Evolutionary conservation across 64 coral and sea anemone genomes (phyloP).

Genomic region (Stylophora pistillata): DNA sequence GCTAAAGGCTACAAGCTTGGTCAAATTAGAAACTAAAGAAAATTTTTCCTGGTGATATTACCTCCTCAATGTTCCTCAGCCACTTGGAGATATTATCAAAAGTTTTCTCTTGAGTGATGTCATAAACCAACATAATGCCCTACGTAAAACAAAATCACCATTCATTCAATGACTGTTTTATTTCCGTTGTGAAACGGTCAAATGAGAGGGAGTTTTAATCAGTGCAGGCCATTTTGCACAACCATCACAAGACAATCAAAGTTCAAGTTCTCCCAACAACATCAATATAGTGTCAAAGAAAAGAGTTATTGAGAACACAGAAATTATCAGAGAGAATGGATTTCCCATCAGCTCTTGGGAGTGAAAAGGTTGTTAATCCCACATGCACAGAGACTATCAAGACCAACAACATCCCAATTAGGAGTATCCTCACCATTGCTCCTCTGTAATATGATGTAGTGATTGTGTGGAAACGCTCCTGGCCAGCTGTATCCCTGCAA

Average conservation of each 20-base stretch:
- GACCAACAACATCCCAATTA: no score
- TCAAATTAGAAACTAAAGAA: neutral
- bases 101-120: conserved; percentile 96
- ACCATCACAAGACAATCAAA: no score
- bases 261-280: no score
- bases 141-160: conserved; percentile 8
- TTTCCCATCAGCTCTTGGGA: no score
- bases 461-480: conserved; percentile 99
- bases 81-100: conserved; percentile 99
- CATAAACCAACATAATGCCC: conserved; percentile 99
- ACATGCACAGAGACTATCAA: no score
- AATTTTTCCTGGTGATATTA: neutral
- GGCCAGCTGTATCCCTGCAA: conserved; percentile 94
- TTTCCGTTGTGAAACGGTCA: no score
- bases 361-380: no score
- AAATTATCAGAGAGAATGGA: no score
- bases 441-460: conserved; percentile 99
- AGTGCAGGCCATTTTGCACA: no score
- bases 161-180: neutral
- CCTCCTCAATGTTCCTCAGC: conserved; percentile 98
- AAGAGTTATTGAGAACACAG: no score
- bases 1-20: neutral
- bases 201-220: no score
- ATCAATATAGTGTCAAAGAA: no score
- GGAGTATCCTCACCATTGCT: conserved; percentile 74